A percentile compares a stretch with the other conserved stretches of the same genome.
Conservation (phyloP, 2,797 vertebrate genomes). For the Falco cherrug region DNA sequence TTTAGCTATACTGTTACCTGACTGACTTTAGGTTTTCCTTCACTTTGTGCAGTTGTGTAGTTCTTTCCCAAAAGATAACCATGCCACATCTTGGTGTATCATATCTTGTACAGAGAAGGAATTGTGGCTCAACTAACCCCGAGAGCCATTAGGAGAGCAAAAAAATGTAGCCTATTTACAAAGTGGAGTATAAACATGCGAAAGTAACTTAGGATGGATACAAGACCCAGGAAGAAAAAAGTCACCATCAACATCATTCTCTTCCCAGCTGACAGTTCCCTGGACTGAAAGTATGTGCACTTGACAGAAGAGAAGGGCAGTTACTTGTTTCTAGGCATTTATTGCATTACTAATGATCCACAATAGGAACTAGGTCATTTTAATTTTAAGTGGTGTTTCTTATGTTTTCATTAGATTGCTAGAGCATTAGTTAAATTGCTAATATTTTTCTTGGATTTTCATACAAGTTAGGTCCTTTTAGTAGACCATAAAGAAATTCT, state of each 20-base stretch:
- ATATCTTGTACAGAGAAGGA: neutral
- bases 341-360: neutral
- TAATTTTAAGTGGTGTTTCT: neutral
- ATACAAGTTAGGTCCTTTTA: neutral
- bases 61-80: neutral
- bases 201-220: neutral
- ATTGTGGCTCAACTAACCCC: neutral
- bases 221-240: neutral
- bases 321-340: neutral
- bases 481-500: neutral
- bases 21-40: neutral
- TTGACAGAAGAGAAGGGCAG: neutral
- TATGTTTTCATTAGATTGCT: neutral
- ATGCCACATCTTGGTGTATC: neutral
- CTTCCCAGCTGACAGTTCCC: neutral
- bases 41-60: neutral
- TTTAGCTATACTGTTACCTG: neutral
- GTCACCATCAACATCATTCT: neutral
- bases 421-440: neutral
- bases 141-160: neutral
- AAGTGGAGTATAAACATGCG: neutral
- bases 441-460: neutral
- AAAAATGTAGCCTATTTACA: neutral
- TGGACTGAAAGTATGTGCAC: neutral
- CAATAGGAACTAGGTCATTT: neutral